phyloP scores from a whole-genome alignment of 2,113 vertebrate species.

The Tragelaphus imberbis region DNA sequence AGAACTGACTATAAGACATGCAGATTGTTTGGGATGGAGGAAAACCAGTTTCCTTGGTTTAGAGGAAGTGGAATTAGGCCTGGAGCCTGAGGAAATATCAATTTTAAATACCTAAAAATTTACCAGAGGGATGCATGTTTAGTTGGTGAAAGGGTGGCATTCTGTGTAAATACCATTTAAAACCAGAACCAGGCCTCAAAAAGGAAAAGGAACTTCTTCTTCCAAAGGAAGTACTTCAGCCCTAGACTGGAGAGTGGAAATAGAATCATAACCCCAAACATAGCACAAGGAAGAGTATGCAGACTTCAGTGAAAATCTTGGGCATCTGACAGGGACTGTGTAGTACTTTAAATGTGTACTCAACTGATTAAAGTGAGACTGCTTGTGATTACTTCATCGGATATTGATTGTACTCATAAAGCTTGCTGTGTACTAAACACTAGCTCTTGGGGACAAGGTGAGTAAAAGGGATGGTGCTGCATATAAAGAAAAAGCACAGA shows the following conservation, averaged over 20 bases:
- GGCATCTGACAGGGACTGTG: background rate
- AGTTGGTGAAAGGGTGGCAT: background rate
- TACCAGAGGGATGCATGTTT: background rate
- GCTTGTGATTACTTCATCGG: background rate
- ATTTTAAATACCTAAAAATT: background rate
- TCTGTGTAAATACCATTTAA: background rate
- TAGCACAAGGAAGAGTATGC: background rate
- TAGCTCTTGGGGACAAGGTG: background rate
- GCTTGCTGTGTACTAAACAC: background rate
- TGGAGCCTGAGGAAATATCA: background rate
- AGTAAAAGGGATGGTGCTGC: background rate
- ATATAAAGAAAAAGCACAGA: background rate
- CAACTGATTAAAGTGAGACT: background rate
- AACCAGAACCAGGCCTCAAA: background rate
- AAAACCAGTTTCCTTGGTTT: background rate
- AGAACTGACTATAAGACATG: background rate
- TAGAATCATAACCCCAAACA: background rate
- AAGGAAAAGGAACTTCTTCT: background rate
- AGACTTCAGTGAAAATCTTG: background rate
- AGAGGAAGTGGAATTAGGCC: background rate
- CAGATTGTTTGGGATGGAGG: background rate
- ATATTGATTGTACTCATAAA: background rate
- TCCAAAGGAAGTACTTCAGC: background rate
- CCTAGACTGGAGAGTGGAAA: background rate
- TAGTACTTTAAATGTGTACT: background rate